These are phyloP conservation scores for Diarsia brunnea DNA, from an alignment of 2,888 invertebrate species.

Conservation along the genomic window DNA sequence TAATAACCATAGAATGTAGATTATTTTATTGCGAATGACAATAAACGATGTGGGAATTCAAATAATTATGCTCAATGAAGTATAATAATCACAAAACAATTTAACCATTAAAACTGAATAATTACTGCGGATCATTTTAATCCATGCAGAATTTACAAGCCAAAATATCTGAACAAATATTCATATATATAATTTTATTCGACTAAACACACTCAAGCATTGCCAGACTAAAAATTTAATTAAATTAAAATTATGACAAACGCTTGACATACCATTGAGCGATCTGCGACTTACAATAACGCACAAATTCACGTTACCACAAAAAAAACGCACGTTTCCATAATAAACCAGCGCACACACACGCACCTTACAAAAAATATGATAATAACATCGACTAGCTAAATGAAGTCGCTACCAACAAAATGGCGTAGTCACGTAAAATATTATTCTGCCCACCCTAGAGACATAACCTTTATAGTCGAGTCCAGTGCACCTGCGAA, in stretches of 20 bases:
- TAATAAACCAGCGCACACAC: background rate
- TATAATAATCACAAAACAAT: slow-evolving; percentile 1
- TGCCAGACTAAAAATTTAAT: no score
- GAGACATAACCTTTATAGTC: slow-evolving; percentile 65
- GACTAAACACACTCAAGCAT: no score
- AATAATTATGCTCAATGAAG: slow-evolving; percentile 3
- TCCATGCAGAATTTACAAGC: background rate
- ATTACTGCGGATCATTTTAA: background rate
- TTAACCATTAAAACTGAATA: no score
- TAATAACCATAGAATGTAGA: slow-evolving; percentile 16
- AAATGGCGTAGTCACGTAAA: slow-evolving; percentile 54
- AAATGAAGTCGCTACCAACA: slow-evolving; percentile 61
- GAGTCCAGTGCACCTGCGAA: slow-evolving; percentile 68
- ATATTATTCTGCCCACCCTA: slow-evolving; percentile 61
- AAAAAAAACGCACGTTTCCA: background rate
- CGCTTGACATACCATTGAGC: no score
- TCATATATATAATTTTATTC: no score
- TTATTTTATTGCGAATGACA: slow-evolving; percentile 13
- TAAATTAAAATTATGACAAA: no score
- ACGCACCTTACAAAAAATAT: slow-evolving; percentile 34
- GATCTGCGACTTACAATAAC: no score
- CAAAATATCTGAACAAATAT: background rate
- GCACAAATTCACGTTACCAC: no score
- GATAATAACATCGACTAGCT: slow-evolving; percentile 32
- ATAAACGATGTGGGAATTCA: slow-evolving; percentile 1